Base-by-base conservation (phyloP, 1,140 invertebrate genomes). In the Epicauta chinensis region DNA sequence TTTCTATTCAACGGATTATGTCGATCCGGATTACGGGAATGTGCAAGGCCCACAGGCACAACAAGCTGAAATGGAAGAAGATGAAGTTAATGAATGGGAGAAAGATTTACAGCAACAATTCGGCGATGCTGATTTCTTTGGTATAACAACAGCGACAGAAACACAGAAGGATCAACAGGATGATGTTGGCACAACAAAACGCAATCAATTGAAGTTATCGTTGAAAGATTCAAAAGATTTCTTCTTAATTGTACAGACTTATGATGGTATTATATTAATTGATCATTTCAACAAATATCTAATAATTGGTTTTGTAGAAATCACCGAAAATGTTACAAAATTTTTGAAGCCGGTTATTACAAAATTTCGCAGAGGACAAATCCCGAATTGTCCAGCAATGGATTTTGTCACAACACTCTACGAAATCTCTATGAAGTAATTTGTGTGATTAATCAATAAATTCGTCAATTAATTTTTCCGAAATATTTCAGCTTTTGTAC, bases 211-310 rank as follows among this genome's bases (percentile, higher is more conserved):
- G 29, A 79, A 84, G 60, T 66, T 92, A 39, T 66, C 93, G 36
- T 75, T 86, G 63, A 87, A 89, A 65, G 87, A 93, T 70, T 90
- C 86, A 35, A 90, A 90, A 16, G 91, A 93, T 72, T 84, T 93
- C 62, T 58, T 81, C 37, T 79, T 80, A 1, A 69, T 94, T 7
- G 73, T 91, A 16, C 73, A 83, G 43, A 89, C 92, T 71, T 91
- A 84, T 64, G 82, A 87, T 79, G 75, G 79, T 73, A 83, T 67
- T 12, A 13, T 23, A 23, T 23, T 5, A 23, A 5, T 23, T 5
- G 4, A 23, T 7, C 7, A 23, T 23, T 23, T 23, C 4, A 23
- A 7, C 23, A 7, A 23, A 23, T 23, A 23, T 23, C 7, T 47
- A 50, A 36, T 35, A 15, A 30, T 32, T 55, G 45, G 57, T 52